Evolutionary conservation across 2,113 vertebrate species (phyloP).

Genomic region (Corydoras maculifer): DNA sequence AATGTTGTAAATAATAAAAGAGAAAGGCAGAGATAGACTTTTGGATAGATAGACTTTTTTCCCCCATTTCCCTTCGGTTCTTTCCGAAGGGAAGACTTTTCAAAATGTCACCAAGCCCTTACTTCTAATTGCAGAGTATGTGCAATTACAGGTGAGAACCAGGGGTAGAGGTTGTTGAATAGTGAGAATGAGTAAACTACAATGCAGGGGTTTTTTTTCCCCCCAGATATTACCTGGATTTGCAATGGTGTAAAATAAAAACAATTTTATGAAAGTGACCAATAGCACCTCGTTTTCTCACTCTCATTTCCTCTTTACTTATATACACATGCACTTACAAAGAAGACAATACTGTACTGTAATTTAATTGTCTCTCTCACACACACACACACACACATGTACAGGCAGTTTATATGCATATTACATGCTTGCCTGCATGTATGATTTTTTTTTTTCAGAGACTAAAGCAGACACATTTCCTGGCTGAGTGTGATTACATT

Average conservation of each 20-base stretch:
- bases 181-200: conserved; percentile 60
- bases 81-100: conserved; percentile 29
- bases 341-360: no score
- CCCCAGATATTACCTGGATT: conserved; percentile 65
- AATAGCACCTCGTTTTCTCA: conserved; percentile 59
- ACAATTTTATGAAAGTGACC: conserved; percentile 73
- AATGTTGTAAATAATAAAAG: conserved; percentile 11
- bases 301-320: no score
- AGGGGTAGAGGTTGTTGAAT: conserved; percentile 42
- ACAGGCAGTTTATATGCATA: no score
- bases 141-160: conserved; percentile 60
- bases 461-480: no score
- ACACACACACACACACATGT: no score
- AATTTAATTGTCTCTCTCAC: no score
- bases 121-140: conserved; percentile 71
- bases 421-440: no score
- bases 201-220: conserved; percentile 59
- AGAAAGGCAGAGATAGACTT: conserved; percentile 21
- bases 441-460: no score
- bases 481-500: no score
- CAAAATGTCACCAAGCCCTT: conserved; percentile 58
- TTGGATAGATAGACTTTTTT: neutral
- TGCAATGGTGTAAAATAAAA: conserved; percentile 63
- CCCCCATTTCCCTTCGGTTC: neutral
- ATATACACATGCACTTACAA: no score